These are phyloP conservation scores for Drosophila gunungcola DNA, from an alignment of 1,140 invertebrate genomes.

Conservation along the genomic window DNA sequence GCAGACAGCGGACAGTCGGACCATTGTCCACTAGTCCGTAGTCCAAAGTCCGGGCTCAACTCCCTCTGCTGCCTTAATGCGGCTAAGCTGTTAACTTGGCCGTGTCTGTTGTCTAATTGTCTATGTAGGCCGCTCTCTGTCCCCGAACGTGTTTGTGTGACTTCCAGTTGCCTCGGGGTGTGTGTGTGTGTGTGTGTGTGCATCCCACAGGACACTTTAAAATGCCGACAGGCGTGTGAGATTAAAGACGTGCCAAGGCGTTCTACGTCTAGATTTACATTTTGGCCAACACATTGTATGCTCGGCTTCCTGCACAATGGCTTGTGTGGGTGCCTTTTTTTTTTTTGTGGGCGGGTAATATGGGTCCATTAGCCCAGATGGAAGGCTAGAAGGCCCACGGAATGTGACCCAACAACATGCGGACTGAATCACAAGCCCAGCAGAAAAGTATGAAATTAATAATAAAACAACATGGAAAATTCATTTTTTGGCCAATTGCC, in stretches of 20 bases:
- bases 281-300: constrained; percentile 41
- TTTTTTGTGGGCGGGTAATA: constrained; percentile 35
- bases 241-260: constrained; percentile 62
- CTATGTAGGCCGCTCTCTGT: constrained; percentile 43
- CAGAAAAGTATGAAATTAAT: constrained; percentile 69
- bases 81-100: constrained; percentile 65
- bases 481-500: constrained; percentile 69
- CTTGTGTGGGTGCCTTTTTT: constrained; percentile 3
- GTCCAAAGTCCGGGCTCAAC: not conserved
- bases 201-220: constrained; percentile 74
- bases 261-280: constrained; percentile 63
- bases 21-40: constrained; percentile 47
- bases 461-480: constrained; percentile 78
- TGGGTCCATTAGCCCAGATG: constrained; percentile 63
- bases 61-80: constrained; percentile 32
- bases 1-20: constrained; percentile 55
- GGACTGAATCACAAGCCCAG: constrained; percentile 6
- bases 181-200: constrained; percentile 19
- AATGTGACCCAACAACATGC: constrained; percentile 29
- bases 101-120: constrained; percentile 60
- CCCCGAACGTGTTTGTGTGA: constrained; percentile 12
- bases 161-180: not conserved
- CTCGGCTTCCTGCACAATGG: constrained; percentile 1
- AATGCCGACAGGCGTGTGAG: constrained; percentile 61
- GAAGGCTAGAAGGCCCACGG: constrained; percentile 28